Evolutionary conservation across 2,113 vertebrate genomes (phyloP), one percentile per base, ranked within the genome.

Genomic region (Tachycineta bicolor): DNA sequence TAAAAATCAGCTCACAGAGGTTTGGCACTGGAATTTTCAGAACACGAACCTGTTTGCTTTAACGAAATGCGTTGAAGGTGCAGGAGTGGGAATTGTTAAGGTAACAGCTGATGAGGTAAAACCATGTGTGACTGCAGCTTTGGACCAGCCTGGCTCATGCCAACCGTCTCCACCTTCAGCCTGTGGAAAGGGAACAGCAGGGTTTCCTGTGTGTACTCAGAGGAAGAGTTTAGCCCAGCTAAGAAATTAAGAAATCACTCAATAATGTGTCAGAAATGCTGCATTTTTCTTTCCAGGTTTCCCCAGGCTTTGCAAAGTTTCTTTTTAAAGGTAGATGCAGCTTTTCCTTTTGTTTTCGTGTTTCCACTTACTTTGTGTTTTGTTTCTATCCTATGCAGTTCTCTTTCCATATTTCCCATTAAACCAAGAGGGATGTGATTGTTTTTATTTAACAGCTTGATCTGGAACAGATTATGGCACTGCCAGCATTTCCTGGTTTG

Each of bases 401-500:
- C 2, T 4, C 28, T 73, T 82, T n/a, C n/a, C 17, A 0, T n/a
- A 13, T 49, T 89, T 85, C 71, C 26, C 0, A 0, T 90, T 65
- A 90, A 82, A 43, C 22, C 56, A 84, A 50, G 34, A 68, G 73
- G 33, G 56, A 62, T 9, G 5, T 37, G 73, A 74, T 64, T 77
- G 43, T 1, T 88, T 89, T 80, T 82, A 12, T 74, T 63, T 47
- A 78, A 68, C 49, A 78, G 9, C 31, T 73, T 56, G n/a, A 78
- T 55, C 52, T 33, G 60, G 41, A 89, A 79, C 24, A 34, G 49
- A 55, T 89, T 23, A 33, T 92, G 87, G 53, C 3, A 0, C 44
- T 84, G 77, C 41, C 39, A 68, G 1, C 8, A 2, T 69, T 64
- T 89, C 81, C 65, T 83, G 49, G 9, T 75, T 52, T 59, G 44